phyloP scores from a whole-genome alignment of 2,113 vertebrate species.

The Podarcis cretensis region DNA sequence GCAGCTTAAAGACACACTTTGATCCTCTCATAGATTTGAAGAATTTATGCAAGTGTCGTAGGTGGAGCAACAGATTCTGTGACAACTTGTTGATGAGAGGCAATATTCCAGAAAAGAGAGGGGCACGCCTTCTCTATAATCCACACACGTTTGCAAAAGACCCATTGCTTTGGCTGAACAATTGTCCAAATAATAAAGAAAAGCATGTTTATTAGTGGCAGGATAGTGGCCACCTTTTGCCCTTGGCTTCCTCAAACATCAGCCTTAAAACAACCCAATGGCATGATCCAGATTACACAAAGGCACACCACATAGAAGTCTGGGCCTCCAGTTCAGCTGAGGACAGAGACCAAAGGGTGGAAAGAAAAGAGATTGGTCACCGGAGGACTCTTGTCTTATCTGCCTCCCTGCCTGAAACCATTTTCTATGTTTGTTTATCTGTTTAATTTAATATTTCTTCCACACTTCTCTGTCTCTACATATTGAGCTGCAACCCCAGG shows the following conservation, averaged over 20 bases:
- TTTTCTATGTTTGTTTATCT: not conserved
- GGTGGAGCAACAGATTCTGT: not conserved
- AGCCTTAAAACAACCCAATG: not conserved
- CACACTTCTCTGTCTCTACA: not conserved
- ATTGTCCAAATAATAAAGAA: not conserved
- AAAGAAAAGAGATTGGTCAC: not conserved
- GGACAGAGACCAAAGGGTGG: not conserved
- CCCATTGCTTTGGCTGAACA: not conserved
- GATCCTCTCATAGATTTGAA: slow-evolving; percentile 38
- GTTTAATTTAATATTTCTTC: not conserved
- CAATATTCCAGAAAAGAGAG: not conserved
- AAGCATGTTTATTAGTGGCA: not conserved
- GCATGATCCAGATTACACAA: not conserved
- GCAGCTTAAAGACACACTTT: slow-evolving; percentile 35
- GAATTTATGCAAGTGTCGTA: slow-evolving; percentile 20
- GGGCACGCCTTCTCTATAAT: not conserved
- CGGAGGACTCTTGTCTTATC: not conserved
- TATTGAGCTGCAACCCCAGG: not conserved
- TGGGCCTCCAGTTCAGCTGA: not conserved
- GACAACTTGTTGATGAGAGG: slow-evolving; percentile 27
- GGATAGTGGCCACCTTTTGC: not conserved
- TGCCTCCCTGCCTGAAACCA: not conserved
- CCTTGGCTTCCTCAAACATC: not conserved
- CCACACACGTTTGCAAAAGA: not conserved
- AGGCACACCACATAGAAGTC: too few relatives aligned